phyloP scores from a whole-genome alignment of 2,113 vertebrate genomes.

The Urocitellus parryii region DNA sequence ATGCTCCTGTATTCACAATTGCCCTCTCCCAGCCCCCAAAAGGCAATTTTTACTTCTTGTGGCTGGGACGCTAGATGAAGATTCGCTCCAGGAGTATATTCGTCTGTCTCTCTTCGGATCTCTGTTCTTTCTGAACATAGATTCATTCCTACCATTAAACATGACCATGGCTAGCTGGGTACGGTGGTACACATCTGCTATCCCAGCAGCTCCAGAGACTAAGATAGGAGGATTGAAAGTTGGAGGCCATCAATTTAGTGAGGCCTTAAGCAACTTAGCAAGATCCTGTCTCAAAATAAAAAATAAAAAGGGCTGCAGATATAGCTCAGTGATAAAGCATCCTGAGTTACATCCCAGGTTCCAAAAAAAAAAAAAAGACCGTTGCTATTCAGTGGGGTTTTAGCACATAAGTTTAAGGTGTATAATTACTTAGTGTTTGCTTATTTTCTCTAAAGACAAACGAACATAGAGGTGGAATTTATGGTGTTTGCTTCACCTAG shows the following conservation, averaged over 20 bases:
- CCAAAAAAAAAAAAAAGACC: background rate
- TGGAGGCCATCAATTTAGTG: too few relatives aligned
- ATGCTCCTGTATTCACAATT: background rate
- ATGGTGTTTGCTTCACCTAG: slow-evolving; percentile 32
- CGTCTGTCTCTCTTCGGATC: background rate
- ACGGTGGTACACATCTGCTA: too few relatives aligned
- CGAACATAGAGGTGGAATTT: slow-evolving; percentile 67
- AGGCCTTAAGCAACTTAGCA: too few relatives aligned
- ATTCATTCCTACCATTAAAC: background rate
- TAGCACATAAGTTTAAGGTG: background rate
- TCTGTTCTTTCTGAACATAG: background rate
- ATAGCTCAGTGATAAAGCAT: too few relatives aligned
- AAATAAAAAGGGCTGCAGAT: too few relatives aligned
- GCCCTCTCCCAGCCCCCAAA: background rate
- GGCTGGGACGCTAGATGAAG: background rate
- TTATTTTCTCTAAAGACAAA: slow-evolving; percentile 68
- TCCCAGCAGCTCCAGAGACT: too few relatives aligned
- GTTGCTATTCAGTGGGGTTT: background rate
- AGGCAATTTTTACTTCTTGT: background rate
- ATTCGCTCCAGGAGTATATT: background rate
- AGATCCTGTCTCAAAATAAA: too few relatives aligned
- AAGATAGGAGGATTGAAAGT: too few relatives aligned
- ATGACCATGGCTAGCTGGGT: background rate
- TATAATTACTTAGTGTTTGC: slow-evolving; percentile 11
- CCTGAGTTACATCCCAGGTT: too few relatives aligned